Conservation (phyloP, 2,113 vertebrate genomes). For the Bos taurus region DNA sequence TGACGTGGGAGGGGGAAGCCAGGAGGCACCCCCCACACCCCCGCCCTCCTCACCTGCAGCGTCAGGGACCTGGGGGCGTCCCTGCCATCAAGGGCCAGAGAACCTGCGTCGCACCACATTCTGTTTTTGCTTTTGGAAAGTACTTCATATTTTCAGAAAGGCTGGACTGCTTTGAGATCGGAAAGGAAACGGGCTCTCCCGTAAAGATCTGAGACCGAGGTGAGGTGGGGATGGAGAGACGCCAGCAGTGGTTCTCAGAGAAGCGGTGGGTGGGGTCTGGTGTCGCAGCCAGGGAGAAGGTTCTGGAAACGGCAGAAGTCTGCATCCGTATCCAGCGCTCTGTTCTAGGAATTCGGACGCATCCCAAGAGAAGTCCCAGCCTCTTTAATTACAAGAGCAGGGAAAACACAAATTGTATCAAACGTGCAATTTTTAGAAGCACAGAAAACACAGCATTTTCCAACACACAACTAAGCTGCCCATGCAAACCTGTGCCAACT, state of each 20-base stretch:
- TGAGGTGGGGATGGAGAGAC: neutral
- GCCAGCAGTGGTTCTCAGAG: neutral
- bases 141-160: neutral
- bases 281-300: neutral
- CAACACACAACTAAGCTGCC: neutral
- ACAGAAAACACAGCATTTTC: conserved; percentile 2
- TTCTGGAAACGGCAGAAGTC: neutral
- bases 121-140: neutral
- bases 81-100: neutral
- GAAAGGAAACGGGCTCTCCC: neutral
- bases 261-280: neutral
- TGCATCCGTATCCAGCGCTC: neutral
- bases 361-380: neutral
- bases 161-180: neutral
- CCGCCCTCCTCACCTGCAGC: neutral
- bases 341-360: neutral
- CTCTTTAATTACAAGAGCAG: neutral
- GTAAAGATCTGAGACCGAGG: neutral
- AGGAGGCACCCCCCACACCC: neutral
- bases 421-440: neutral
- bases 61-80: neutral
- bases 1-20: neutral
- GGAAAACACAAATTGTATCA: neutral
- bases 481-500: neutral
- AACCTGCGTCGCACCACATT: neutral